Percentiles rank a stretch among this genome's conserved stretches.
Evolutionary conservation across 2,888 invertebrate genomes (phyloP).

Genomic region (Rotaria magnacalcarata): DNA sequence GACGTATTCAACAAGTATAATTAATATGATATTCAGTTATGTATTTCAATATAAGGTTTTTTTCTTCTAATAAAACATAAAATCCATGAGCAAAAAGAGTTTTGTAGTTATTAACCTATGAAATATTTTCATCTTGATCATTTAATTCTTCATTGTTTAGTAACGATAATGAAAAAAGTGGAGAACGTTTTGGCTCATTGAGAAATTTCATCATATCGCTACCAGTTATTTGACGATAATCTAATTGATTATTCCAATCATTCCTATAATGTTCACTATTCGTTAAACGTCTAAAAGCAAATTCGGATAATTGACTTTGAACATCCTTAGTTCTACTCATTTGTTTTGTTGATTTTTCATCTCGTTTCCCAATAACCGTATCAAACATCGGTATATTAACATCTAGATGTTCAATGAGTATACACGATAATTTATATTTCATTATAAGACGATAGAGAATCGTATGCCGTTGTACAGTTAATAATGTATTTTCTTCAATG

Average conservation of each 20-base stretch:
- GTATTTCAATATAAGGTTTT: too few relatives aligned
- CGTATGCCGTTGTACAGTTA: not conserved
- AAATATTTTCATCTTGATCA: too few relatives aligned
- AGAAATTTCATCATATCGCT: not conserved
- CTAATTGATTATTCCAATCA: not conserved
- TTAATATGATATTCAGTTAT: too few relatives aligned
- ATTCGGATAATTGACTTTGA: not conserved
- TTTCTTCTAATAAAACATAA: too few relatives aligned
- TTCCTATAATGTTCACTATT: conserved; percentile 1
- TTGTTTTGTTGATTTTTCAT: not conserved
- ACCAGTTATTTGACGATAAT: not conserved
- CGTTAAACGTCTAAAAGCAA: not conserved
- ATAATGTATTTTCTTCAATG: not conserved
- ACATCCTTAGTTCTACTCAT: not conserved
- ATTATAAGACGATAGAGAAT: not conserved
- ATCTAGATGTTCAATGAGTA: not conserved
- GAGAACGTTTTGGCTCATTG: not conserved
- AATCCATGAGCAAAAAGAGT: too few relatives aligned
- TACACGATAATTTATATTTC: not conserved
- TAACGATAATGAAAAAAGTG: too few relatives aligned
- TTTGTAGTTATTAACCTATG: too few relatives aligned
- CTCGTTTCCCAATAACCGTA: not conserved
- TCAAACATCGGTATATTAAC: not conserved
- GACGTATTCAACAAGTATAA: too few relatives aligned
- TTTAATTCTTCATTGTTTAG: too few relatives aligned